These are phyloP conservation scores for Megaceryle alcyon DNA, from an alignment of 2,797 vertebrate species.

Conservation along the genomic window DNA sequence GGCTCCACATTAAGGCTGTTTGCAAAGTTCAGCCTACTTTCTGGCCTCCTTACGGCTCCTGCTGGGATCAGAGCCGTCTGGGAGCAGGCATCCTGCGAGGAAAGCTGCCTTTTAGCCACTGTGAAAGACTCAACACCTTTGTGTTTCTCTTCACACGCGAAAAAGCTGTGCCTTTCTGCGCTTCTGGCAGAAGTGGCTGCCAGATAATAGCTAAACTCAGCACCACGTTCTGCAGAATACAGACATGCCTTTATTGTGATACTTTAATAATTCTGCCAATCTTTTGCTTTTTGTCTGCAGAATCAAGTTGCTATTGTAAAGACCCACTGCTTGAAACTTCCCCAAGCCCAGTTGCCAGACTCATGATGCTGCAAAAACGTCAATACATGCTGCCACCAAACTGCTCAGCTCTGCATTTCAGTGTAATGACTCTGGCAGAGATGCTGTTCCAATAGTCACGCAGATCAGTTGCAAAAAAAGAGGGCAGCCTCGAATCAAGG, in stretches of 20 bases:
- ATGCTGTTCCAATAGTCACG: slow-evolving; percentile 72
- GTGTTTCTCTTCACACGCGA: not conserved
- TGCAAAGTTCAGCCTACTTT: not conserved
- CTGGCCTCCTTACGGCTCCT: not conserved
- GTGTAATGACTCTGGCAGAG: slow-evolving; percentile 76
- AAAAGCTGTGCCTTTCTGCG: not conserved
- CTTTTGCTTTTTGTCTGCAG: slow-evolving; percentile 77
- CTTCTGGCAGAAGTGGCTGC: slow-evolving; percentile 10
- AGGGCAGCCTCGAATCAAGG: slow-evolving; percentile 73
- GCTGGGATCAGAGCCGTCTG: not conserved
- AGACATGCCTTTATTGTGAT: slow-evolving; percentile 47
- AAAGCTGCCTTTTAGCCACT: not conserved
- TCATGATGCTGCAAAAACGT: slow-evolving; percentile 75
- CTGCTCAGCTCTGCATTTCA: slow-evolving; percentile 75
- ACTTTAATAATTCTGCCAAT: slow-evolving; percentile 72
- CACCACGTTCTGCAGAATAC: slow-evolving; percentile 31
- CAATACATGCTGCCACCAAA: slow-evolving; percentile 72
- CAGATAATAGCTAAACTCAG: not conserved
- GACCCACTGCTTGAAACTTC: slow-evolving; percentile 76
- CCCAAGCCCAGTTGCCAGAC: slow-evolving; percentile 74
- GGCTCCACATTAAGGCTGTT: not conserved
- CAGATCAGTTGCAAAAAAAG: slow-evolving; percentile 62
- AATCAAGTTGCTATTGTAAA: slow-evolving; percentile 81
- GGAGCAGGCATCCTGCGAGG: not conserved
- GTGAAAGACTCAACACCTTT: not conserved